phyloP scores from a whole-genome alignment of 2,113 vertebrate genomes.

The Microtus montanus region DNA sequence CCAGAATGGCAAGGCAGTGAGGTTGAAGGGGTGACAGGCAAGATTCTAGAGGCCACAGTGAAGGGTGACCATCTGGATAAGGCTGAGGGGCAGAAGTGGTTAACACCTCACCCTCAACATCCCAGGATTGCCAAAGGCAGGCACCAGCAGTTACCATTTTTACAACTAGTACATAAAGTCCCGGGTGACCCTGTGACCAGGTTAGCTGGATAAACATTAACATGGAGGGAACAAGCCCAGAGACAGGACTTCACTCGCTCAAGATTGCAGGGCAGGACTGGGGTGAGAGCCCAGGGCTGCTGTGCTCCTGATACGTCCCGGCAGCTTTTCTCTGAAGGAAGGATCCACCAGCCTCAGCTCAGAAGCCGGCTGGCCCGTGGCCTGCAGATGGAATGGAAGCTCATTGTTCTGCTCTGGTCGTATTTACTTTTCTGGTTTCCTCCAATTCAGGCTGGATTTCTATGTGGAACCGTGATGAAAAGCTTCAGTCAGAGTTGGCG shows the following conservation, averaged over 20 bases:
- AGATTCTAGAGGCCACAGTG: not conserved
- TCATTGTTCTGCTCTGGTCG: not conserved
- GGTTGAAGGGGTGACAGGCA: not conserved
- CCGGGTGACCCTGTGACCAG: not conserved
- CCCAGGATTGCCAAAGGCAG: not conserved
- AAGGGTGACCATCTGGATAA: not conserved
- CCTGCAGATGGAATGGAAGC: not conserved
- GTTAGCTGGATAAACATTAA: not conserved
- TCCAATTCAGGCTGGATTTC: constrained; percentile 13
- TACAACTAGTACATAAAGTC: not conserved
- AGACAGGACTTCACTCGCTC: not conserved
- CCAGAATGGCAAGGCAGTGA: not conserved
- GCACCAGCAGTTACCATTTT: not conserved
- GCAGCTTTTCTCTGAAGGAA: not conserved
- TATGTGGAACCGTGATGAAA: not conserved
- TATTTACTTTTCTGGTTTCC: not conserved
- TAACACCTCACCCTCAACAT: not conserved
- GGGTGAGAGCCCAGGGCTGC: not conserved
- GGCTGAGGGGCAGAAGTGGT: fast-evolving
- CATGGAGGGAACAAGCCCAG: not conserved
- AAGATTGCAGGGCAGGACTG: not conserved
- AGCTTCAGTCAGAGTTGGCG: not conserved
- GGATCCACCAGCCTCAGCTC: not conserved
- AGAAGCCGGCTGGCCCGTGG: not conserved
- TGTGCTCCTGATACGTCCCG: not conserved